phyloP scores from a whole-genome alignment of 2,888 invertebrate genomes.

The Abrostola tripartita region DNA sequence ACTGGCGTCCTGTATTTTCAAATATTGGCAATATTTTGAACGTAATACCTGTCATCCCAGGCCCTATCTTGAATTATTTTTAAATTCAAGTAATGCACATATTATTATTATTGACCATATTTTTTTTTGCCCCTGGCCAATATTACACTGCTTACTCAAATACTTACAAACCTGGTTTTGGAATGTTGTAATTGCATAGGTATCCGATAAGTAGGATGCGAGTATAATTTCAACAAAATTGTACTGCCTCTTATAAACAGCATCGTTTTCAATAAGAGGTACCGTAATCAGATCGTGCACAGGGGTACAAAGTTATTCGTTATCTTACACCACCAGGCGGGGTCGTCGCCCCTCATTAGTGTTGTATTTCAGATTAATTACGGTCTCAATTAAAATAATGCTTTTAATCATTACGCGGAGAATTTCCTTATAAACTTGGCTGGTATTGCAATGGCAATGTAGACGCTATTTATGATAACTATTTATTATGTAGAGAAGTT shows the following conservation, averaged over 20 bases:
- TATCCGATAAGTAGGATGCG: background rate
- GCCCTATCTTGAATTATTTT: too few relatives aligned
- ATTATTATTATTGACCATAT: too few relatives aligned
- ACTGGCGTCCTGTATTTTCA: constrained; percentile 2
- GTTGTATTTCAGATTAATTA: constrained; percentile 58
- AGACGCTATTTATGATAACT: constrained; percentile 32
- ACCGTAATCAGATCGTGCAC: constrained; percentile 33
- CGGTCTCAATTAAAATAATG: constrained; percentile 59
- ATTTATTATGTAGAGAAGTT: constrained; percentile 29
- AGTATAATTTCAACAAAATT: constrained; percentile 15
- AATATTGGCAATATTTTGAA: background rate
- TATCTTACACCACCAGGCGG: constrained; percentile 47
- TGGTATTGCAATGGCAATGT: constrained; percentile 38
- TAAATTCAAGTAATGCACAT: too few relatives aligned
- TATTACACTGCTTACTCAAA: too few relatives aligned
- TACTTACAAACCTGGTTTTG: too few relatives aligned
- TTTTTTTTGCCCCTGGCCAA: too few relatives aligned
- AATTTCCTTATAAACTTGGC: constrained; percentile 54
- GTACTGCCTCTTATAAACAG: constrained; percentile 23
- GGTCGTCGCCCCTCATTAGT: constrained; percentile 56
- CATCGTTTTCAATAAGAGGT: constrained; percentile 38
- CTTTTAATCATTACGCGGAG: constrained; percentile 52
- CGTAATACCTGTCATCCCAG: too few relatives aligned
- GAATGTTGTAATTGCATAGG: background rate
- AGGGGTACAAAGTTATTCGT: constrained; percentile 47